A percentile compares a stretch with the other conserved stretches of the same genome.
phyloP scores from a whole-genome alignment of 2,888 invertebrate genomes.

The Ligdia adustata region DNA sequence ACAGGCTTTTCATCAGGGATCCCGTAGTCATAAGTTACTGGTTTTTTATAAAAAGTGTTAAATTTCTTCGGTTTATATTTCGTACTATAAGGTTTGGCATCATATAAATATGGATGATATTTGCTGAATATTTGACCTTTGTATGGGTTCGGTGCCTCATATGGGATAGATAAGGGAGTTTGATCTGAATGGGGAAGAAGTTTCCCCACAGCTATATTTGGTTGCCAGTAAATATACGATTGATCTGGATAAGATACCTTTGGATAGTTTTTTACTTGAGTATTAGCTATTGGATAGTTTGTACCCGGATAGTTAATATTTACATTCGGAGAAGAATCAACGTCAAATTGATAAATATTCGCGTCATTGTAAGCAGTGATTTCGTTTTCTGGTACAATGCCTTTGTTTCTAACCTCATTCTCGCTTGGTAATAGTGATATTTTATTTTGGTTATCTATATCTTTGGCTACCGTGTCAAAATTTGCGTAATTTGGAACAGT shows the following conservation, averaged over 20 bases:
- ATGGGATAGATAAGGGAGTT: background rate
- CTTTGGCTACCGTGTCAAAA: background rate
- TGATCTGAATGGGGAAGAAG: slow-evolving; percentile 21
- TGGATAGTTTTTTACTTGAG: slow-evolving; percentile 12
- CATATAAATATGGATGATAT: slow-evolving; percentile 9
- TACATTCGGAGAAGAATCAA: slow-evolving; percentile 13
- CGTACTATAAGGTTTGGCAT: slow-evolving; percentile 11
- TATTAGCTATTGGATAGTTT: slow-evolving; percentile 3
- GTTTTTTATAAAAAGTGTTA: slow-evolving; percentile 24
- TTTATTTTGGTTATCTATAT: slow-evolving; percentile 7
- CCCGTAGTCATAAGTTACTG: slow-evolving; percentile 31
- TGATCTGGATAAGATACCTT: background rate
- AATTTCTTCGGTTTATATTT: slow-evolving; percentile 25
- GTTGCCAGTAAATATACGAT: slow-evolving; percentile 30
- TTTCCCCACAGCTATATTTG: slow-evolving; percentile 25
- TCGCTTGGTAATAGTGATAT: slow-evolving; percentile 26
- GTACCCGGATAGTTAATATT: background rate
- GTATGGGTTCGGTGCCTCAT: slow-evolving; percentile 14
- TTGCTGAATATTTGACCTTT: background rate
- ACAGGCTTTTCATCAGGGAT: slow-evolving; percentile 34
- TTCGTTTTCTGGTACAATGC: slow-evolving; percentile 21
- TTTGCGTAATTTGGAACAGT: slow-evolving; percentile 15
- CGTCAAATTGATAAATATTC: slow-evolving; percentile 22
- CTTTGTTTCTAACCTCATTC: slow-evolving; percentile 26
- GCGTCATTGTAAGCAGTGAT: slow-evolving; percentile 9